Conservation (phyloP, 2,113 vertebrate genomes). For the Cyanoramphus novaezelandiae region DNA sequence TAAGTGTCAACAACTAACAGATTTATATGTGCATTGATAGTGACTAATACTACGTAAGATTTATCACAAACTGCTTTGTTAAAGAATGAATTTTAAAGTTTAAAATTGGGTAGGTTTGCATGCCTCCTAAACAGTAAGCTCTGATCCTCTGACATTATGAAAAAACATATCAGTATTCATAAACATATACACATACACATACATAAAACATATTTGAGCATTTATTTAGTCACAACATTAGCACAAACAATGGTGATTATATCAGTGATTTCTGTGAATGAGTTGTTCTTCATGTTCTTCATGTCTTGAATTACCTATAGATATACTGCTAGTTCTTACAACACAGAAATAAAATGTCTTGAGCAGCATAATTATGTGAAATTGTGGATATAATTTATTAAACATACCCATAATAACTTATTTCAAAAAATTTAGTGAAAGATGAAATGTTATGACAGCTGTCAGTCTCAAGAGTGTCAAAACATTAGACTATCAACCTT, state of each 20-base stretch:
- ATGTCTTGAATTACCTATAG: not conserved
- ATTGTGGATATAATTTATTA: conserved; percentile 29
- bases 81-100: not conserved
- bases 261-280: not conserved
- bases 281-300: not conserved
- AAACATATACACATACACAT: not conserved
- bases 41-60: not conserved
- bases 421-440: conserved; percentile 47
- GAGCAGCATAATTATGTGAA: not conserved
- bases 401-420: not conserved
- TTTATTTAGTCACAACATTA: not conserved
- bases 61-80: not conserved
- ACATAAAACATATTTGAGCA: not conserved
- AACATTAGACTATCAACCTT: conserved; percentile 30
- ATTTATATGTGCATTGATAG: not conserved
- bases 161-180: not conserved
- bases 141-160: not conserved
- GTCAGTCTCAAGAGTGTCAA: conserved; percentile 36
- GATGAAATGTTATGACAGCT: conserved; percentile 46
- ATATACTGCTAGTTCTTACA: not conserved
- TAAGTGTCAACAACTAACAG: not conserved
- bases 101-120: not conserved
- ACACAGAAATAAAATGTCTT: not conserved
- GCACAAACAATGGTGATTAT: not conserved
- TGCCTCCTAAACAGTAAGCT: accelerated